Percentiles rank a stretch among this genome's conserved stretches.
phyloP scores from a whole-genome alignment of 2,888 invertebrate species.

The Phalangium opilio region DNA sequence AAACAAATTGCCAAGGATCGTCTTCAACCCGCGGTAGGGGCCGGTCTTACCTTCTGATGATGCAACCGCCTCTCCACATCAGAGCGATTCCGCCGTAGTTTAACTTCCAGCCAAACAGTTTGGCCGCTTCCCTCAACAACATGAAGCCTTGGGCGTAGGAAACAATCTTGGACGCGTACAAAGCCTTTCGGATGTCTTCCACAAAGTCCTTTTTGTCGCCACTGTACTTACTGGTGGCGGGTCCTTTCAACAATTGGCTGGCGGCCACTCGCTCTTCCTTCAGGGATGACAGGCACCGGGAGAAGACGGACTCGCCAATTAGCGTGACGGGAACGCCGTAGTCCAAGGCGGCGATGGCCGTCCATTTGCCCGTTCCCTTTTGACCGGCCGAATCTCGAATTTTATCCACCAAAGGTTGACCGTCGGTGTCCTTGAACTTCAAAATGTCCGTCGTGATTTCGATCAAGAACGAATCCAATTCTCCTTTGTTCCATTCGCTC shows the following conservation, averaged over 20 bases:
- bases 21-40: too few relatives aligned
- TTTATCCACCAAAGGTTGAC: constrained; percentile 67
- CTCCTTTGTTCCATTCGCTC: constrained; percentile 86
- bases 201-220: constrained; percentile 65
- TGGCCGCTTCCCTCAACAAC: constrained; percentile 82
- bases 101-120: constrained; percentile 77
- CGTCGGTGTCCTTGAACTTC: constrained; percentile 67
- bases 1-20: too few relatives aligned
- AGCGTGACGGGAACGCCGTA: constrained; percentile 94
- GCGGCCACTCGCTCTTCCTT: constrained; percentile 73
- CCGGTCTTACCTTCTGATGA: constrained; percentile 72
- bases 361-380: constrained; percentile 99
- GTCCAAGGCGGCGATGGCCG: constrained; percentile 86
- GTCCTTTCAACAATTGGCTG: constrained; percentile 56
- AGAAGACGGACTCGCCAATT: constrained; percentile 94
- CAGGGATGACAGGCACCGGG: constrained; percentile 82
- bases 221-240: constrained; percentile 41
- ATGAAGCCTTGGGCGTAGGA: constrained; percentile 98
- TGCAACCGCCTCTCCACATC: constrained; percentile 99
- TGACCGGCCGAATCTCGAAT: constrained; percentile 91
- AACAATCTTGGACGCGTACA: constrained; percentile 95
- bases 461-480: constrained; percentile 89
- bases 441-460: constrained; percentile 94
- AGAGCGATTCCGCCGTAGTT: constrained; percentile 96
- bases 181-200: constrained; percentile 64